Percentiles rank a stretch among this genome's conserved stretches.
These are phyloP conservation scores for Dipodomys merriami DNA, from an alignment of 2,113 vertebrate species.

Conservation along the genomic window DNA sequence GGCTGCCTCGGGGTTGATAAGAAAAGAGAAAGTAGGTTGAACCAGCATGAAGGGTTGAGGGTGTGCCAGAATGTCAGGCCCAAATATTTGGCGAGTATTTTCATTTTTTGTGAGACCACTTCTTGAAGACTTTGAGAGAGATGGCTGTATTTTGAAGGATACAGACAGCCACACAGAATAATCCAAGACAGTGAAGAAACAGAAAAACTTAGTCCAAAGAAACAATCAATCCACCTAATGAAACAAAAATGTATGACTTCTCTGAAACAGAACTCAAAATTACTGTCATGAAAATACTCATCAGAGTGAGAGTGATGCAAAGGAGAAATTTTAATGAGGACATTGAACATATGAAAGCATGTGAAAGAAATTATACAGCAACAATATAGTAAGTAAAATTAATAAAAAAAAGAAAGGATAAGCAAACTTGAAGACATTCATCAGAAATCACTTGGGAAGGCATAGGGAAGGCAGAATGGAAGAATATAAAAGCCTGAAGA, in stretches of 20 bases:
- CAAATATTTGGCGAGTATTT: background rate
- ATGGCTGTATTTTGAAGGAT: background rate
- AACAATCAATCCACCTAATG: background rate
- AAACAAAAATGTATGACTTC: background rate
- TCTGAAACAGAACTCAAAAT: background rate
- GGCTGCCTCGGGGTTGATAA: too few species aligned
- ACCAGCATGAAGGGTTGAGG: background rate
- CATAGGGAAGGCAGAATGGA: background rate
- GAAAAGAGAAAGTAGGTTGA: background rate
- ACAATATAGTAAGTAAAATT: background rate
- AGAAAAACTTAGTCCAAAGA: background rate
- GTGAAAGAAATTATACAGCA: background rate
- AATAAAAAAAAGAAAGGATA: background rate
- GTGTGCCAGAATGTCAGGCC: background rate
- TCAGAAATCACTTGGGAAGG: background rate
- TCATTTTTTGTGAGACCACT: background rate
- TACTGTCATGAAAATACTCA: background rate
- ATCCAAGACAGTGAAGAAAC: background rate
- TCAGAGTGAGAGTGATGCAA: background rate
- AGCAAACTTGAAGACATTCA: background rate
- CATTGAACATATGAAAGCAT: background rate
- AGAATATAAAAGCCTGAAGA: background rate
- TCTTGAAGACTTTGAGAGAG: background rate
- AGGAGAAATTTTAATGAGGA: background rate
- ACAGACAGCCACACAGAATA: background rate